Conservation (phyloP, 64 coral and sea anemone species). For the Montipora cactus region DNA sequence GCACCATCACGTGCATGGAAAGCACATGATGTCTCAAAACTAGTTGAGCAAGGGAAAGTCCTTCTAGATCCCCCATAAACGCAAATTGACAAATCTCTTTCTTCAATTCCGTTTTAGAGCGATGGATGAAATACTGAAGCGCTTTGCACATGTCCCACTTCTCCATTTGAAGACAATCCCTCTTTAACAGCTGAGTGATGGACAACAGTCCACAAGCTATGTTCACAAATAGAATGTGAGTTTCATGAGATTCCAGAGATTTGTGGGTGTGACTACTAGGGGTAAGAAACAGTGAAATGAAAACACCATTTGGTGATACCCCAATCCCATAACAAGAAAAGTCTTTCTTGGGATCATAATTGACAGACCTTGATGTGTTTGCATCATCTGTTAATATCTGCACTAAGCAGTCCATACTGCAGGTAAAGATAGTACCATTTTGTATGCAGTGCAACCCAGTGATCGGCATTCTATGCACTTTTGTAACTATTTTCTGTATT, state of each 20-base stretch:
- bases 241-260: conserved; percentile 18
- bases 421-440: conserved; percentile 8
- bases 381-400: not conserved
- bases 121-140: not conserved
- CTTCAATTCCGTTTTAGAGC: not conserved
- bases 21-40: not conserved
- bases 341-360: conserved; percentile 12
- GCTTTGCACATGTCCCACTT: conserved; percentile 47
- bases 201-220: not conserved
- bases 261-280: conserved; percentile 2
- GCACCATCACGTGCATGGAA: not conserved
- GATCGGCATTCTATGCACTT: conserved; percentile 16
- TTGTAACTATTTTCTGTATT: not conserved
- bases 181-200: not conserved
- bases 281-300: not conserved
- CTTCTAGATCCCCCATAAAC: not conserved
- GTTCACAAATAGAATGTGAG: conserved; percentile 23
- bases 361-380: not conserved
- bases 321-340: conserved; percentile 12
- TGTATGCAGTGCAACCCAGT: conserved; percentile 17
- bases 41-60: not conserved
- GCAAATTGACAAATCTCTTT: not conserved
- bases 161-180: not conserved
- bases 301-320: not conserved
- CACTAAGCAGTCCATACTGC: conserved; percentile 28